Percentiles rank a stretch among this genome's conserved stretches.
Evolutionary conservation across 2,113 vertebrate genomes (phyloP).

Genomic region (Abramis brama): DNA sequence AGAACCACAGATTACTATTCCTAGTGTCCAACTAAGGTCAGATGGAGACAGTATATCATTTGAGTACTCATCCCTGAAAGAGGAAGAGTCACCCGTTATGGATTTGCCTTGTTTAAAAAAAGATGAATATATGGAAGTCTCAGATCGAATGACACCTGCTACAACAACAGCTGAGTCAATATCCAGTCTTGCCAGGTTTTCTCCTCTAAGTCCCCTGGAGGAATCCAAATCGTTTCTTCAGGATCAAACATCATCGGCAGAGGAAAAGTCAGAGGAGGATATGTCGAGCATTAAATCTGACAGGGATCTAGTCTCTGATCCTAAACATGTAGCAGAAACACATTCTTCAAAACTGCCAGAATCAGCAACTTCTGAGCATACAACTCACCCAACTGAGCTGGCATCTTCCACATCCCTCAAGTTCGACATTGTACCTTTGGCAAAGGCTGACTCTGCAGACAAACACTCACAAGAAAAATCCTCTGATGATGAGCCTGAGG

Average conservation of each 20-base stretch:
- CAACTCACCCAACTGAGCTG: slow-evolving; percentile 44
- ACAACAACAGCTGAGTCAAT: slow-evolving; percentile 71
- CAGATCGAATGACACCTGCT: slow-evolving; percentile 73
- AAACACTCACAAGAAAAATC: slow-evolving; percentile 64
- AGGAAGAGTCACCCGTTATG: slow-evolving; percentile 72
- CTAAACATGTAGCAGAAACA: slow-evolving; percentile 20
- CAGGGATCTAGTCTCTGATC: slow-evolving; percentile 55
- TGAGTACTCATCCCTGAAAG: slow-evolving; percentile 74
- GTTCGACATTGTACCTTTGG: slow-evolving; percentile 78
- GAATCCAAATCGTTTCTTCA: slow-evolving; percentile 67
- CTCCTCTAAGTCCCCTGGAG: slow-evolving; percentile 72
- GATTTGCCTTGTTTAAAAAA: slow-evolving; percentile 72
- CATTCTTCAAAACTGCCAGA: slow-evolving; percentile 32
- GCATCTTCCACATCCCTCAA: slow-evolving; percentile 60
- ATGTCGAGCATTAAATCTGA: slow-evolving; percentile 58
- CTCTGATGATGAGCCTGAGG: slow-evolving; percentile 67
- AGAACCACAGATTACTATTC: slow-evolving; percentile 44
- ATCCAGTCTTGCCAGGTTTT: slow-evolving; percentile 71
- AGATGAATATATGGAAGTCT: slow-evolving; percentile 90
- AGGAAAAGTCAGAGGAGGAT: slow-evolving; percentile 57
- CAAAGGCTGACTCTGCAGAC: slow-evolving; percentile 71
- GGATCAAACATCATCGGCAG: slow-evolving; percentile 50
- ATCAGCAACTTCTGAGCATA: slow-evolving; percentile 36
- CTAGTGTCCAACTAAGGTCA: slow-evolving; percentile 63
- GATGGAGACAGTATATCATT: slow-evolving; percentile 60